Evolutionary conservation across 2,797 vertebrate genomes (phyloP).

Genomic region (Mionectes olivaceus): DNA sequence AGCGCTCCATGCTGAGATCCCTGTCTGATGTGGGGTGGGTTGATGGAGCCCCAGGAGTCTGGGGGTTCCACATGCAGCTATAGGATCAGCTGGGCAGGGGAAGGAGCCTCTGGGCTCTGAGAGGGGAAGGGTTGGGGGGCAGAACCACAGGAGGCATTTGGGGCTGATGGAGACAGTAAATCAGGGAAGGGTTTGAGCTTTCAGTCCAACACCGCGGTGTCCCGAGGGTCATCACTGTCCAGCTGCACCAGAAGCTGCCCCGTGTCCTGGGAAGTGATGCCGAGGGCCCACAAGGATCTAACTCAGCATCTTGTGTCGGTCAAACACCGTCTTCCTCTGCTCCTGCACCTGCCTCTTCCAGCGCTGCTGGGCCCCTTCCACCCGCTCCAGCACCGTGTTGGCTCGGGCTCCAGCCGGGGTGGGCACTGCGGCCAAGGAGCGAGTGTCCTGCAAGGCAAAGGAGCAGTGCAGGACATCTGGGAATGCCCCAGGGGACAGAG

Average conservation of each 20-base stretch:
- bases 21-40: not conserved
- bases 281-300: slow-evolving; percentile 60
- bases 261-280: not conserved
- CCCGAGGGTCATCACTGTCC: not conserved
- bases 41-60: not conserved
- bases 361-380: slow-evolving; percentile 94
- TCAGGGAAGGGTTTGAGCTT: not conserved
- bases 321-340: slow-evolving; percentile 94
- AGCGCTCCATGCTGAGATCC: rapidly evolving
- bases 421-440: slow-evolving; percentile 58
- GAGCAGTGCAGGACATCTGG: not conserved
- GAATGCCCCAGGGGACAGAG: not conserved
- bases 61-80: not conserved
- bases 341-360: slow-evolving; percentile 98
- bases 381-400: slow-evolving; percentile 91
- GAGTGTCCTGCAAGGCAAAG: slow-evolving; percentile 80
- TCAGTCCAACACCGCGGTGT: not conserved
- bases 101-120: not conserved
- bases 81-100: not conserved
- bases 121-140: not conserved
- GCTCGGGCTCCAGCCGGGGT: slow-evolving; percentile 78
- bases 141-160: not conserved
- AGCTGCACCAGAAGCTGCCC: not conserved
- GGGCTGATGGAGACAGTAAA: not conserved
- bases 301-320: slow-evolving; percentile 96